Base-by-base conservation (phyloP, 2,797 vertebrate species). In the Apogon talboti region DNA sequence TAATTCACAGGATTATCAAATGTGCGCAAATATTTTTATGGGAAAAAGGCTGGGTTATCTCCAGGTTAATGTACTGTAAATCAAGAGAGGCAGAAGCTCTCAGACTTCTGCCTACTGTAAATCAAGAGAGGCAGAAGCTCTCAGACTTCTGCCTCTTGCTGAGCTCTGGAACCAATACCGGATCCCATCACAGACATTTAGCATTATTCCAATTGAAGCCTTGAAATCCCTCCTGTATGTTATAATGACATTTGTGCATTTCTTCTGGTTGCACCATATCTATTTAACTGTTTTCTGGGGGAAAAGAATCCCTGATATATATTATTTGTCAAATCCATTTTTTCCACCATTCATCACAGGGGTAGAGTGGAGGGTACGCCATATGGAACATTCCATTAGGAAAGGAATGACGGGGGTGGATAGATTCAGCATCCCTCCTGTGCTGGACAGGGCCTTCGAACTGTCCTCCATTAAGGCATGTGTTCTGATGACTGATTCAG, bases 401-500 rank as follows among this genome's bases (percentile, higher is more conserved):
- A 71, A 61, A 87, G 80, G 72, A 87, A 89, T 87, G 69, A 82
- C 65, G 54, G 85, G 69, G 70, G 69, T 59, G 64, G 76, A 74
- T 61, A 50, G 81, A 79, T 76, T 82, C 76, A 79, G 65, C 74
- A 83, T 84, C 80, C 75, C 79, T 85, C 78, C 76, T 79, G 71
- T 77, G 76, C 78, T 54, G 72, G 81, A 89, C 87, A 79, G 78
- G 76, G 73, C 72, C 73, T 79, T 81, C 45, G 46, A 67, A 88
- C 71, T 81, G 65, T 80, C 88, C 78, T 89, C 87, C 88, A 91
- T 93, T 92, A 93, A 90, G 83, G 89, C 80, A 85, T 89, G 86
- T 64, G 62, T 86, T 87, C 82, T 90, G 89, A 93, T 91, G 93
- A 92, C 90, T 88, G 92, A 92, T 92, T 90, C 89, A 88, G 79